phyloP scores from a whole-genome alignment of 2,888 invertebrate genomes.

The Oxycera nigricornis region DNA sequence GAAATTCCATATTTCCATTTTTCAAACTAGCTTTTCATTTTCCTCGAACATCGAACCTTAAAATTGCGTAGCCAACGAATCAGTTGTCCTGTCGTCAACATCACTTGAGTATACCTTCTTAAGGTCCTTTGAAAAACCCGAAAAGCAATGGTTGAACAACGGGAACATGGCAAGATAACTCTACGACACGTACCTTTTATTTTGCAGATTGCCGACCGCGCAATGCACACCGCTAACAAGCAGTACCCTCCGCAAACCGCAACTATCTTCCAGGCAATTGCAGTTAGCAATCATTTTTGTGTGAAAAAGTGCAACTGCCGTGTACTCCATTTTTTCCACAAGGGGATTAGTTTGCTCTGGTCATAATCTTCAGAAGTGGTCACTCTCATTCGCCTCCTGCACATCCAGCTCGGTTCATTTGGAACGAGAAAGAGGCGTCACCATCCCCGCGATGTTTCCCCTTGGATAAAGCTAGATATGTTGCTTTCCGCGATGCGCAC shows the following conservation, averaged over 20 bases:
- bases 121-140: too few species aligned
- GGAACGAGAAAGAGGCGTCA: slow-evolving; percentile 5
- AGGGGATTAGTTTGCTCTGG: slow-evolving; percentile 1
- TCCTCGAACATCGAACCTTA: too few species aligned
- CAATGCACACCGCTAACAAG: neutral
- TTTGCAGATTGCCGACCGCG: neutral
- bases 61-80: too few species aligned
- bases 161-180: neutral
- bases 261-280: neutral
- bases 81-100: too few species aligned
- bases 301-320: slow-evolving; percentile 37
- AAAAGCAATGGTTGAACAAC: too few species aligned
- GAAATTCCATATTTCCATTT: too few species aligned
- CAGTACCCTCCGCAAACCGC: neutral
- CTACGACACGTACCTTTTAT: neutral
- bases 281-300: slow-evolving; percentile 25
- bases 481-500: slow-evolving; percentile 11
- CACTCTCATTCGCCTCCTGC: slow-evolving; percentile 4
- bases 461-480: neutral
- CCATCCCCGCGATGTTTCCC: slow-evolving; percentile 1
- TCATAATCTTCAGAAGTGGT: slow-evolving; percentile 35
- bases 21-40: too few species aligned
- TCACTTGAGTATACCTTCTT: too few species aligned
- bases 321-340: slow-evolving; percentile 18
- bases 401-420: neutral